Evolutionary conservation across 2,888 invertebrate genomes (phyloP), one percentile per base, ranked within the genome.

Genomic region (Mayetiola destructor): DNA sequence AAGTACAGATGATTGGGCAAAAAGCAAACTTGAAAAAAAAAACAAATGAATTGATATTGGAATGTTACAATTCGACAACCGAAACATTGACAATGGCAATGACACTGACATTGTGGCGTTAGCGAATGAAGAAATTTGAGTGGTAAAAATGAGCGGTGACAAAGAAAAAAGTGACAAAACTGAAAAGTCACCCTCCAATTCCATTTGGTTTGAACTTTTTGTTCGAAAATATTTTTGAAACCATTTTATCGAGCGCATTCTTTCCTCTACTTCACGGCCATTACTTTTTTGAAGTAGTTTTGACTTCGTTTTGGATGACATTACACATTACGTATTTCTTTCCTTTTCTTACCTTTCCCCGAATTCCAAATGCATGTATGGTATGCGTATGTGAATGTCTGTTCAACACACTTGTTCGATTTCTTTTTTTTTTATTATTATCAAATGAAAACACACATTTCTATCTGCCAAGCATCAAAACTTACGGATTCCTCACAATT

Each of bases 241-340:
- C 48, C 48, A 48, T 48, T n/a, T n/a, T 48, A 48, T 48, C 48
- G 27, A 48, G 27, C n/a, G n/a, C 48, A 48, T 48, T 48, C 48
- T 48, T 48, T 48, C n/a, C n/a, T n/a, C n/a, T n/a, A n/a, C n/a
- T n/a, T n/a, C n/a, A n/a, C n/a, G n/a, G n/a, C n/a, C n/a, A n/a
- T n/a, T 20, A 27, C 48, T 27, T 6, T 48, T 48, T 23, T n/a
- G 23, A 14, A 16, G 48, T 9, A 4, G 23, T 27, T 16, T 48
- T 48, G 2, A 8, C 8, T 27, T 48, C 14, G 12, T 42, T 23
- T 23, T 23, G 4, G 27, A 42, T 42, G 42, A 23, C 42, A 42
- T 42, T 42, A 42, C 42, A n/a, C n/a, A n/a, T n/a, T 42, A 14
- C 36, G 3, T 36, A 9, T 36, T 36, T 36, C n/a, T 36, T 12